A percentile compares a stretch with the other conserved stretches of the same genome.
Conservation (phyloP, 2,113 vertebrate genomes). For the Catharus minimus region DNA sequence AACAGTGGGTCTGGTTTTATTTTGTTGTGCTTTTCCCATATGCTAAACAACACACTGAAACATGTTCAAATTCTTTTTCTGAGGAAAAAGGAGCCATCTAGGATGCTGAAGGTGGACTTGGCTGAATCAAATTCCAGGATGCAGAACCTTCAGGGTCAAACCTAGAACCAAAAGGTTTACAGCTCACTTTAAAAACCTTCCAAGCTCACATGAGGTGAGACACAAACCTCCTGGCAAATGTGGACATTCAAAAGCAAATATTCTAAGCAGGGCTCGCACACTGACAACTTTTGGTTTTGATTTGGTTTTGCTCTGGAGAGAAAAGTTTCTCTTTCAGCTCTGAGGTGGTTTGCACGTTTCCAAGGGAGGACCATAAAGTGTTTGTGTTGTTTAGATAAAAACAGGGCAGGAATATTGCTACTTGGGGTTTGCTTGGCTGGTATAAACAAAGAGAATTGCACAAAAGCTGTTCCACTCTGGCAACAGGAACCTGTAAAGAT, state of each 20-base stretch:
- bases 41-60: not conserved
- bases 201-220: too few relatives aligned
- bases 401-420: fast-evolving
- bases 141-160: not conserved
- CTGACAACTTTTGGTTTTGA: not conserved
- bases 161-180: not conserved
- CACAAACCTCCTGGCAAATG: not conserved
- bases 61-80: not conserved
- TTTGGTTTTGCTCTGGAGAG: not conserved
- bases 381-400: not conserved
- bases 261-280: not conserved
- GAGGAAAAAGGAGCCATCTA: not conserved
- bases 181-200: not conserved
- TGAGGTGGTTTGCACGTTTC: not conserved
- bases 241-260: not conserved
- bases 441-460: not conserved
- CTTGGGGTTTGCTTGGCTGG: not conserved
- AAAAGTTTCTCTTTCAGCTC: not conserved
- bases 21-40: not conserved
- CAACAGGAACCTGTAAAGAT: not conserved
- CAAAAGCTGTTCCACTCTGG: not conserved
- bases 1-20: not conserved
- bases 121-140: not conserved
- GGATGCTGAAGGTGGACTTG: not conserved
- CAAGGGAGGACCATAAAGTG: not conserved